phyloP scores from a whole-genome alignment of 2,888 invertebrate genomes.

The Hypena proboscidalis region DNA sequence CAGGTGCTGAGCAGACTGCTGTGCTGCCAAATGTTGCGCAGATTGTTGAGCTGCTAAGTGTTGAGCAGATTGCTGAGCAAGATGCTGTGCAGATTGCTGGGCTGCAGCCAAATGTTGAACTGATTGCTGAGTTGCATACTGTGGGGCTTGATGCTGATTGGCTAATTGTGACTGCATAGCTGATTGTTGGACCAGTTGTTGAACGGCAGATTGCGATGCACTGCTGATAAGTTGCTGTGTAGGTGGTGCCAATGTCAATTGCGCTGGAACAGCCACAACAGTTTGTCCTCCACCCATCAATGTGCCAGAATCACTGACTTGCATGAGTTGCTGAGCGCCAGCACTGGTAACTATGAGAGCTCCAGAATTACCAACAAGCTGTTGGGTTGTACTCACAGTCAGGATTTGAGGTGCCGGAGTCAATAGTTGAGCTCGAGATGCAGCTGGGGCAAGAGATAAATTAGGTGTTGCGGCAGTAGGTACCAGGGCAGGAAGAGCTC shows the following conservation, averaged over 20 bases:
- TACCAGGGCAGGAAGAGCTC: slow-evolving; percentile 72
- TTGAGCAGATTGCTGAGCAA: slow-evolving; percentile 65
- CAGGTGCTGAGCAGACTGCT: slow-evolving; percentile 64
- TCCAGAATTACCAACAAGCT: slow-evolving; percentile 78
- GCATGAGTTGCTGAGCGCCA: slow-evolving; percentile 80
- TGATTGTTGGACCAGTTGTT: slow-evolving; percentile 75
- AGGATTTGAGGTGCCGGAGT: slow-evolving; percentile 79
- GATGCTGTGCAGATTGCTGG: slow-evolving; percentile 61
- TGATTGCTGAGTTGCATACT: slow-evolving; percentile 72
- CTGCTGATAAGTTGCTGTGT: slow-evolving; percentile 74
- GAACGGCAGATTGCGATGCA: slow-evolving; percentile 73
- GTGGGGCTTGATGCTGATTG: slow-evolving; percentile 70
- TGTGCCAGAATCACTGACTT: slow-evolving; percentile 81
- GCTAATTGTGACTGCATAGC: slow-evolving; percentile 71
- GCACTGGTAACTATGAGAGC: slow-evolving; percentile 80
- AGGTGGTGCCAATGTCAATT: slow-evolving; percentile 72
- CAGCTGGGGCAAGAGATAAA: slow-evolving; percentile 72
- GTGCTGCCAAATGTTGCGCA: slow-evolving; percentile 58
- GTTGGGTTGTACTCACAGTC: slow-evolving; percentile 80
- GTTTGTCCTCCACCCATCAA: slow-evolving; percentile 80
- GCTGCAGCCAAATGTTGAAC: slow-evolving; percentile 71
- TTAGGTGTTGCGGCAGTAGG: slow-evolving; percentile 74
- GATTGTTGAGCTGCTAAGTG: slow-evolving; percentile 59
- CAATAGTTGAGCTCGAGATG: slow-evolving; percentile 75
- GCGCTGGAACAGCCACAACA: slow-evolving; percentile 79